Conservation (phyloP, 2,888 invertebrate species). For the Seira sanloemensis region DNA sequence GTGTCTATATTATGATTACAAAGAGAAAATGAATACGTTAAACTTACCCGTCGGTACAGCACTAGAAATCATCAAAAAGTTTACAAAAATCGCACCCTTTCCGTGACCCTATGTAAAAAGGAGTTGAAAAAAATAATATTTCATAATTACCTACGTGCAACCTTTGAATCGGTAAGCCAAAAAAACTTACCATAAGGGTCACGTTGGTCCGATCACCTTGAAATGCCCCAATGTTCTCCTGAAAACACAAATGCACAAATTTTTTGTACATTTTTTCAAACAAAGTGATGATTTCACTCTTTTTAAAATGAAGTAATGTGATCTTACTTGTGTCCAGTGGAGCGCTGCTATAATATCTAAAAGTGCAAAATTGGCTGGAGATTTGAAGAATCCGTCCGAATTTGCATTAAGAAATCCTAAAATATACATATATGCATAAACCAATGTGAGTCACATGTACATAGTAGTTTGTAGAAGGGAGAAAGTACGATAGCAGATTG, state of each 20-base stretch:
- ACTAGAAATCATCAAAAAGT: constrained; percentile 73
- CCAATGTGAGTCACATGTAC: neutral
- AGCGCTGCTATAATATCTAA: constrained; percentile 92
- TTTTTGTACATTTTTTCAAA: no score
- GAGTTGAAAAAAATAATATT: no score
- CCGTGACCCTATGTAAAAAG: constrained; percentile 70
- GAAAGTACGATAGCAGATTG: no score
- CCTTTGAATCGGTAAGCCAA: no score
- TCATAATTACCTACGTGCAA: no score
- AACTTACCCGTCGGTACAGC: constrained; percentile 73
- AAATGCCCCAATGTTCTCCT: constrained; percentile 72
- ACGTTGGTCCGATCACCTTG: constrained; percentile 71
- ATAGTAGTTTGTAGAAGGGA: neutral
- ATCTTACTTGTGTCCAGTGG: constrained; percentile 73
- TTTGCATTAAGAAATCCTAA: constrained; percentile 93
- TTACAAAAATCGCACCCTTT: constrained; percentile 72
- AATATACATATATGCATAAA: constrained; percentile 6
- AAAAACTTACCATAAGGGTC: constrained; percentile 69
- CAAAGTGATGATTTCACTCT: no score
- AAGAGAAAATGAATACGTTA: no score
- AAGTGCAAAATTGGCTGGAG: constrained; percentile 95
- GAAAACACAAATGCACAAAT: constrained; percentile 22
- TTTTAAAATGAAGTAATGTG: neutral
- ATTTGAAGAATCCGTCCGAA: constrained; percentile 88
- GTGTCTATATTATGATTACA: no score